Base-by-base conservation (phyloP, 1,140 invertebrate genomes). In the Lasaia peninsularis region DNA sequence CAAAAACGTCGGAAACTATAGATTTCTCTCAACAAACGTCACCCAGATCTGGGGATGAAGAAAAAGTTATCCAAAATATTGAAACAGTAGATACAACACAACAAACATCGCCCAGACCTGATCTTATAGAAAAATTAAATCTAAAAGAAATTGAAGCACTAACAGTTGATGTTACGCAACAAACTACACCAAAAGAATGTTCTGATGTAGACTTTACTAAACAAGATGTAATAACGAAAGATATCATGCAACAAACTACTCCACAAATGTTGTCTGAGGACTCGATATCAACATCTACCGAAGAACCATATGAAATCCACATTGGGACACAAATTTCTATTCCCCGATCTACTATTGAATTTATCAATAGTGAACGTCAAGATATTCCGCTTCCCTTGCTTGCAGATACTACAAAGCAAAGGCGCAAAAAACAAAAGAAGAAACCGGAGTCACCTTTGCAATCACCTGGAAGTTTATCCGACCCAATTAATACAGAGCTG, bases 291-390 rank as follows among this genome's bases (percentile, higher is more conserved):
- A 83, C 88, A 48, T 91, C 90, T 5, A 78, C 89, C 53, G 91
- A 91, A 53, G 92, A 93, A 64, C 91, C 91, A 2, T 93, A 92
- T 60, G 92, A 93, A 77, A 78, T 93, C 5, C 91, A 93, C 63
- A 89, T 93, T 18, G 77, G 90, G 68, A 91, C 92, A n/a, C 89
- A 91, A 62, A 88, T 93, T 33, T 90, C 89, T 14, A 89, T 93
- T 63, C 92, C 92, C 0, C 89, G 92, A 71, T 67, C 70, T 10
- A 78, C 75, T 8, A 70, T 65, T 33, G 79, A 86, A 28, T 87
- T 87, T 21, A 64, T 88, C 12, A 75, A 78, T 16, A 84, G 62
- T 66, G 82, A 88, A 73, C 68, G 79, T 11, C 63, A 78, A 62
- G 70, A 77, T 62, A 60, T 60, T 16, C 53, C 72, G 2, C 66